These are phyloP conservation scores for Drosophila quadrilineata DNA, from an alignment of 1,140 invertebrate species.

Conservation along the genomic window DNA sequence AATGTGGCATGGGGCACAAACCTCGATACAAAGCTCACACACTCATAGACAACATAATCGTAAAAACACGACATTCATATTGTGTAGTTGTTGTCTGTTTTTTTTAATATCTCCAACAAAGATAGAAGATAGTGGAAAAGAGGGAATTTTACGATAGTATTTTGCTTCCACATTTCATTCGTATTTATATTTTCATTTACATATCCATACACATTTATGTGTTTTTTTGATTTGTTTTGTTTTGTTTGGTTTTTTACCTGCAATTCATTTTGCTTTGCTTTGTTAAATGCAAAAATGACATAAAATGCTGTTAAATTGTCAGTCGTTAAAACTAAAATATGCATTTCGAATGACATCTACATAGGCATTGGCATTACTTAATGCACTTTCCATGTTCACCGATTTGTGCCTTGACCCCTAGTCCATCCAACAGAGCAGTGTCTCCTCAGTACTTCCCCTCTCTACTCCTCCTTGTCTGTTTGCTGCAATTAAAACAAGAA, in stretches of 20 bases:
- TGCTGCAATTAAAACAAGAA: constrained; percentile 57
- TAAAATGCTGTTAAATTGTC: constrained; percentile 27
- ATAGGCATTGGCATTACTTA: constrained; percentile 43
- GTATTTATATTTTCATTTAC: too few species aligned
- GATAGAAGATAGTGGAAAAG: too few species aligned
- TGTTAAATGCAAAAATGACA: constrained; percentile 28
- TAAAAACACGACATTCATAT: constrained; percentile 18
- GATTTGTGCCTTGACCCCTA: constrained; percentile 6
- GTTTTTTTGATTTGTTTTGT: too few species aligned
- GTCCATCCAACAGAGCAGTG: too few species aligned
- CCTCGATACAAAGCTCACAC: constrained; percentile 11
- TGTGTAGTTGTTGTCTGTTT: constrained; percentile 2
- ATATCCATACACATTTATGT: too few species aligned
- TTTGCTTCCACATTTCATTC: constrained; percentile 24
- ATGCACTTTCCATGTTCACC: constrained; percentile 56
- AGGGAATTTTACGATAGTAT: constrained; percentile 9
- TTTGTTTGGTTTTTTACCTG: too few species aligned
- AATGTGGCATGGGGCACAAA: not conserved
- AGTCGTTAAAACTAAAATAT: constrained; percentile 57
- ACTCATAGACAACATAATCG: constrained; percentile 26
- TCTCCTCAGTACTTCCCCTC: too few species aligned
- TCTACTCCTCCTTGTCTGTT: not conserved
- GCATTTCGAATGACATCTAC: constrained; percentile 37
- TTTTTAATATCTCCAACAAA: constrained; percentile 1
- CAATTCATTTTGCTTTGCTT: constrained; percentile 2